These are phyloP conservation scores for Neuroterus valhalla DNA, from an alignment of 1,140 invertebrate species.

Conservation along the genomic window DNA sequence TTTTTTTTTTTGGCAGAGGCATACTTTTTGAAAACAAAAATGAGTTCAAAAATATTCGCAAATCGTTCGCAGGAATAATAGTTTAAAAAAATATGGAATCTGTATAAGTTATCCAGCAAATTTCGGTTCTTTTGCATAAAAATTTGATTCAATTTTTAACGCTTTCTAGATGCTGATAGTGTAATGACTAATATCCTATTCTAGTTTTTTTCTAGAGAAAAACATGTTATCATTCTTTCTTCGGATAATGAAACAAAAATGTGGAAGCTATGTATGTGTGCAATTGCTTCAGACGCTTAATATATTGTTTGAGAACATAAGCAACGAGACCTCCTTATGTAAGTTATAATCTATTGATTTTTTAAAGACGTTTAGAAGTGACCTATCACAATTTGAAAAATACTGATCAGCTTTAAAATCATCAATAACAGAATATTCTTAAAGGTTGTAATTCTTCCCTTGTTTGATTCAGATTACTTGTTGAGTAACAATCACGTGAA, in stretches of 20 bases:
- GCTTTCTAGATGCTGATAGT: constrained; percentile 17
- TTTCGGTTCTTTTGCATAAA: constrained; percentile 7
- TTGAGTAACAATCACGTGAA: constrained; percentile 99
- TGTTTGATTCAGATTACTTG: constrained; percentile 92
- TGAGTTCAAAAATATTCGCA: too few species aligned
- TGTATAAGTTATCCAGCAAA: too few species aligned
- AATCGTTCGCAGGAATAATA: too few species aligned
- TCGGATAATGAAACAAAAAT: constrained; percentile 97
- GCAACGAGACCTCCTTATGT: constrained; percentile 99
- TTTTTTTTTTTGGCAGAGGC: too few species aligned
- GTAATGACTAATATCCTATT: constrained; percentile 65
- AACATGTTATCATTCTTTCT: constrained; percentile 99
- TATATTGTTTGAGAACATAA: constrained; percentile 99
- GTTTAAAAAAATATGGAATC: too few species aligned
- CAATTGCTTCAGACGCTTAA: constrained; percentile 98
- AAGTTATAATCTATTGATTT: constrained; percentile 75
- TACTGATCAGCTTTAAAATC: too few species aligned
- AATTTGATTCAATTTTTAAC: constrained; percentile 37
- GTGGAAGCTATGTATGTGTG: constrained; percentile 97
- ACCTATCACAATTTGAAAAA: too few species aligned
- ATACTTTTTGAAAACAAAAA: too few species aligned
- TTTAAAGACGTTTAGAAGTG: background rate
- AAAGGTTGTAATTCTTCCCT: background rate
- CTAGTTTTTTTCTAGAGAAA: constrained; percentile 98
- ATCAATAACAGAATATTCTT: background rate